Evolutionary conservation across 1,140 invertebrate species (phyloP), one percentile per base, ranked within the genome.

Genomic region (Solenopsis fugax): DNA sequence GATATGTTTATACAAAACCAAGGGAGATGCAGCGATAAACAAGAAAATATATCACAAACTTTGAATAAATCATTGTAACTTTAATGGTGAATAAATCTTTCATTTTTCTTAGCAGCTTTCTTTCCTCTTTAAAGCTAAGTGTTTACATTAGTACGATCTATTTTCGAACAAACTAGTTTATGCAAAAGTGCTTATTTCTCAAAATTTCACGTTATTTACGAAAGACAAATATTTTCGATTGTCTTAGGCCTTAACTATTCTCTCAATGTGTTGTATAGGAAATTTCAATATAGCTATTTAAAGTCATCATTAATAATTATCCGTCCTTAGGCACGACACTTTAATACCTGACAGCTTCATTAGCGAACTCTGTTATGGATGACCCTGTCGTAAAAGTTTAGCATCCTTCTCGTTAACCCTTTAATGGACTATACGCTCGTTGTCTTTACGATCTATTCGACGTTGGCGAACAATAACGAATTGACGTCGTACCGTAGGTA

Each of bases 241-340:
- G 64, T 16, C 18, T n/a, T 10, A 45, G 24, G 48, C 29, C 16
- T 81, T 81, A 72, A 72, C 13, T 2, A 24, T 45, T 56, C 9
- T 41, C 24, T 41, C 34, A 21, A 71, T 2, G n/a, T 29, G 12
- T 16, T 37, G n/a, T 29, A 81, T 56, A 24, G 48, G 78, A 48
- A 56, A 29, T 58, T 34, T 34, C 13, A n/a, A 9, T n/a, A 24
- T 6, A 41, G 21, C 21, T 56, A 72, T 81, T 65, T 81, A 56
- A 81, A 81, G 50, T 81, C 65, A 81, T 71, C 78, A 81, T 81
- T 81, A 71, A 71, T 81, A 71, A 81, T 81, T 81, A 81, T 71
- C 37, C 37, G 9, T 34, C 50, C 37, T 56, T 80, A 80, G 29
- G n/a, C 45, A 67, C 34, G 64, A 71, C 64, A 56, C 50, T 81